A percentile compares a stretch with the other conserved stretches of the same genome.
phyloP scores from a whole-genome alignment of 1,140 invertebrate genomes.

The Bradynema listronoti region DNA sequence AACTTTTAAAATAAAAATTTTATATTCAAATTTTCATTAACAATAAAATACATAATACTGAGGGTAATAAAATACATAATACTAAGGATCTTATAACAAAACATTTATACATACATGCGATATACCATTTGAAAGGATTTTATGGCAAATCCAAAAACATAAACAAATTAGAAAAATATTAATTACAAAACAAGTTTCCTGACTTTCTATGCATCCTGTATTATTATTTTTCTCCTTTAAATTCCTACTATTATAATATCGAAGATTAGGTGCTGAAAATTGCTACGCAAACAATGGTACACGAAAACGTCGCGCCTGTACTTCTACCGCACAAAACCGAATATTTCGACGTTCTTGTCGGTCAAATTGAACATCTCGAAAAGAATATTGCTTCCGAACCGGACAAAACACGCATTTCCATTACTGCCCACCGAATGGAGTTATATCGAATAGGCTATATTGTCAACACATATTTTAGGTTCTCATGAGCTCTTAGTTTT shows the following conservation, averaged over 20 bases:
- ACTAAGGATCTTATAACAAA: not conserved
- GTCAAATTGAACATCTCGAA: constrained; percentile 36
- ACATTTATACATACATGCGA: not conserved
- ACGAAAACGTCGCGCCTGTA: constrained; percentile 27
- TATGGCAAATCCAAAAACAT: no score
- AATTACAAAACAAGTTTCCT: not conserved
- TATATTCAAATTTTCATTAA: not conserved
- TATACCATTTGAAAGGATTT: no score
- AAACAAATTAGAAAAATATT: no score
- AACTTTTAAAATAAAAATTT: no score
- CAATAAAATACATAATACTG: constrained; percentile 16
- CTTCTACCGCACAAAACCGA: constrained; percentile 33
- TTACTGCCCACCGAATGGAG: constrained; percentile 26
- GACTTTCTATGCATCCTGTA: no score
- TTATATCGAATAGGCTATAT: constrained; percentile 20
- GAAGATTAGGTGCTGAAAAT: constrained; percentile 25
- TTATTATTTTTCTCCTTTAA: no score
- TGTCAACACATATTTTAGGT: constrained; percentile 31
- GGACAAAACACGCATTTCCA: constrained; percentile 21
- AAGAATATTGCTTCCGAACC: constrained; percentile 22
- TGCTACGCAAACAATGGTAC: constrained; percentile 29
- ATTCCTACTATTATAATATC: constrained; percentile 1
- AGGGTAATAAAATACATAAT: not conserved
- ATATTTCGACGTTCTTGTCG: constrained; percentile 24
- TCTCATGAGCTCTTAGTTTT: not conserved